Evolutionary conservation across 2,113 vertebrate genomes (phyloP).

Genomic region (Carassius gibelio): DNA sequence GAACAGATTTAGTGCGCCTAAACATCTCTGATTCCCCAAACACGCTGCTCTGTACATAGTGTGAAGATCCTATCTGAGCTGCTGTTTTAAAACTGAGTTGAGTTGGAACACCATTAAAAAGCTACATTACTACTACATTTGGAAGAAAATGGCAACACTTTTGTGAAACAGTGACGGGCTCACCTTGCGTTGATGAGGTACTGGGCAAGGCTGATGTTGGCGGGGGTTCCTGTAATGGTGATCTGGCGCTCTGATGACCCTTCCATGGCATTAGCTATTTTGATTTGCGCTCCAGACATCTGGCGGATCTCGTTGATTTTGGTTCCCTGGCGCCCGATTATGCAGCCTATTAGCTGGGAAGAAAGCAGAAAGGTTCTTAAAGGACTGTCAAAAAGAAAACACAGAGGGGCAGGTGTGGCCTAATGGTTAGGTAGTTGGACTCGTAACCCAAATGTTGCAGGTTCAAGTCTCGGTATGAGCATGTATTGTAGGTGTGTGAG

Average conservation of each 20-base stretch:
- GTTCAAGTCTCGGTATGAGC: too few relatives aligned
- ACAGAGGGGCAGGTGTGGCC: not conserved
- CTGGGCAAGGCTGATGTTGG: slow-evolving; percentile 98
- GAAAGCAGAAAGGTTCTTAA: slow-evolving; percentile 63
- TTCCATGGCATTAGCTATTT: slow-evolving; percentile 97
- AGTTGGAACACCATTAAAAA: slow-evolving; percentile 12
- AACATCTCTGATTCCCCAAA: slow-evolving; percentile 5
- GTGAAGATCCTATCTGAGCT: not conserved
- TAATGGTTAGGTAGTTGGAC: too few relatives aligned
- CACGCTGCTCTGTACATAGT: not conserved
- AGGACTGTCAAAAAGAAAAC: slow-evolving; percentile 18
- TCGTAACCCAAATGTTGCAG: too few relatives aligned
- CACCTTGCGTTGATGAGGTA: slow-evolving; percentile 99
- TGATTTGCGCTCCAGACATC: slow-evolving; percentile 99
- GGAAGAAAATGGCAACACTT: not conserved
- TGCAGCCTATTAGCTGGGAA: slow-evolving; percentile 98
- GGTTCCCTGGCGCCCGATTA: slow-evolving; percentile 98
- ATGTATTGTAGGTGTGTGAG: too few relatives aligned
- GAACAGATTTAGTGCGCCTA: slow-evolving; percentile 40
- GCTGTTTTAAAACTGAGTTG: not conserved
- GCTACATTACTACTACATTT: not conserved
- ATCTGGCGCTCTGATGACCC: slow-evolving; percentile 97
- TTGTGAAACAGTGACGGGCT: slow-evolving; percentile 39
- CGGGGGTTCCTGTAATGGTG: slow-evolving; percentile 97
- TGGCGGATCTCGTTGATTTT: slow-evolving; percentile 99